Evolutionary conservation across 2,113 vertebrate species (phyloP).

Genomic region (Cariama cristata): DNA sequence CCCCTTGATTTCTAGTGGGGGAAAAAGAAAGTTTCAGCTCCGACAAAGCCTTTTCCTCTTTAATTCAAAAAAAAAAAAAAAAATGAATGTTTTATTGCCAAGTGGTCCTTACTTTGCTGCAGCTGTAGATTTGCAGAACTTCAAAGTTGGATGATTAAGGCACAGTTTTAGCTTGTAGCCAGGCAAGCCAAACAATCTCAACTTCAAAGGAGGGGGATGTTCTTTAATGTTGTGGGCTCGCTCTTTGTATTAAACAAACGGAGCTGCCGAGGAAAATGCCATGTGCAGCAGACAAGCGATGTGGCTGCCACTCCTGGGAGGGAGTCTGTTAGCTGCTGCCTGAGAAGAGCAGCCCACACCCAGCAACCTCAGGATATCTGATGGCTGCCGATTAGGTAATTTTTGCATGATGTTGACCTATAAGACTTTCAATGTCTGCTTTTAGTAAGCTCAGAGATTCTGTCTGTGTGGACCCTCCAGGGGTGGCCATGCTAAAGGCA

Average conservation of each 20-base stretch:
- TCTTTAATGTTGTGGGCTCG: neutral
- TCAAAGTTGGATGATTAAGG: slow-evolving; percentile 55
- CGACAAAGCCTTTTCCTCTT: neutral
- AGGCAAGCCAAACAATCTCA: slow-evolving; percentile 11
- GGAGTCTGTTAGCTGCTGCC: neutral
- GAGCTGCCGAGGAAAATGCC: slow-evolving; percentile 1
- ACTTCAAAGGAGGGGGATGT: slow-evolving; percentile 22
- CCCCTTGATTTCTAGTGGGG: neutral
- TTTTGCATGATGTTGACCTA: fast-evolving
- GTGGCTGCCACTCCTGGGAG: neutral
- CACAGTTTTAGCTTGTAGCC: neutral
- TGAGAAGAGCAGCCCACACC: neutral
- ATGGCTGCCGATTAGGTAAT: neutral
- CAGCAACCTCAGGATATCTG: neutral
- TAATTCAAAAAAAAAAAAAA: neutral
- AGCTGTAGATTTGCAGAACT: slow-evolving; percentile 39
- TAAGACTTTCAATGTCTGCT: neutral
- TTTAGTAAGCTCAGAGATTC: neutral
- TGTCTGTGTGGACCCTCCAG: neutral
- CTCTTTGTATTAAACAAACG: neutral
- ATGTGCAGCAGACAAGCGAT: neutral
- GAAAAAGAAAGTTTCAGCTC: neutral
- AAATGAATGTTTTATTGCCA: neutral
- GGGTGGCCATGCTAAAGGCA: neutral
- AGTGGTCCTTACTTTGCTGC: neutral